These are phyloP conservation scores for Chloropsis cyanopogon DNA, from an alignment of 2,113 vertebrate species.

Conservation along the genomic window DNA sequence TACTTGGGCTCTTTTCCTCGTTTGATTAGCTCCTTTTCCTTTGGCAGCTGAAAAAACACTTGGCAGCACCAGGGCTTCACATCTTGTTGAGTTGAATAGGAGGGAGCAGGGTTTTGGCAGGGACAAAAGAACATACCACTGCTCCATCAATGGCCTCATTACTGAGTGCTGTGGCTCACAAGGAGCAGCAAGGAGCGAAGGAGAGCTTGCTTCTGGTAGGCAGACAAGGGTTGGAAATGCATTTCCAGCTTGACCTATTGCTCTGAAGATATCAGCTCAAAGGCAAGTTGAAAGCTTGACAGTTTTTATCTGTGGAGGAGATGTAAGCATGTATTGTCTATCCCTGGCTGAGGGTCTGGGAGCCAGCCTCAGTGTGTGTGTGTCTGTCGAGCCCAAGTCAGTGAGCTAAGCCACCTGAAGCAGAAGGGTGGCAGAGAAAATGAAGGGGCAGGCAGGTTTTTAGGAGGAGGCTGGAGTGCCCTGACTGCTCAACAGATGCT, in stretches of 20 bases:
- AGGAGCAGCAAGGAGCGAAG: background rate
- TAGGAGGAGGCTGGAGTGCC: background rate
- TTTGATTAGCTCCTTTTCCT: constrained; percentile 41
- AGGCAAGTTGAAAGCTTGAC: background rate
- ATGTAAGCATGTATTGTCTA: accelerated
- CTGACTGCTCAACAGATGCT: background rate
- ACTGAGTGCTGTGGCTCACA: background rate
- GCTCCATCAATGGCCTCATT: constrained; percentile 33
- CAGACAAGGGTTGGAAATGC: background rate
- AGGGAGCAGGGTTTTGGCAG: constrained; percentile 44
- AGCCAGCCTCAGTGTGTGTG: background rate
- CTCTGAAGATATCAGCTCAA: background rate
- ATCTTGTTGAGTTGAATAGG: constrained; percentile 41
- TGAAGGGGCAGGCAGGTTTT: background rate
- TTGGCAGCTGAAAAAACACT: constrained; percentile 22
- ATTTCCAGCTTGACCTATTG: background rate
- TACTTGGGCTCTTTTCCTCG: background rate
- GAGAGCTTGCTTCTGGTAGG: background rate
- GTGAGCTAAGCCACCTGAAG: background rate
- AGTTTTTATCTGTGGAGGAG: background rate
- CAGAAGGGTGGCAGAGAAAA: background rate
- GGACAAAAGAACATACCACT: background rate
- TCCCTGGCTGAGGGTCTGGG: background rate
- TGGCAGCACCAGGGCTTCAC: constrained; percentile 18
- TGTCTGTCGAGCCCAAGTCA: background rate